Base-by-base conservation (phyloP, 2,888 invertebrate species). In the Dynastes grantii region DNA sequence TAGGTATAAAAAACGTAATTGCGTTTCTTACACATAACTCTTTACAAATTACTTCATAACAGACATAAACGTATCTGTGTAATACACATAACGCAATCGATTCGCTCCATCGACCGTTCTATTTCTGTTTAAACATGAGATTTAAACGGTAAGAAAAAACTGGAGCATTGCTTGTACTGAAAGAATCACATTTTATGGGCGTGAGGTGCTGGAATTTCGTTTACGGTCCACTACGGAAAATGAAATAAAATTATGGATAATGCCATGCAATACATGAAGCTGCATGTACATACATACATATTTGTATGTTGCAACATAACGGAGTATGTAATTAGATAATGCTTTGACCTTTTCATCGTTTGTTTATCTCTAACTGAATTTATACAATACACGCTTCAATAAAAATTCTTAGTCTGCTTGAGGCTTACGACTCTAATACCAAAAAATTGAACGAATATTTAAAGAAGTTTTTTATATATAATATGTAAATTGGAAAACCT, bases 11-110 rank as follows among this genome's bases (percentile, higher is more conserved):
- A 53, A 53, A 16, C 5, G 2, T 53, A 53, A 53, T 53, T 53
- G 53, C 53, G 16, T 53, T 53, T 53, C n/a, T 53, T 53, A 53
- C 53, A 53, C 53, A 53, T n/a, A 13, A 53, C 16, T 16, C 53
- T 16, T 53, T 53, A 53, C n/a, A 53, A 53, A 53, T 53, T n/a
- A 53, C 53, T 53, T 53, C 16, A 53, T 53, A n/a, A 53, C 53
- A 53, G 13, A 3, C 53, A 53, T 53, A 53, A 53, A n/a, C 0
- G n/a, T 53, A 53, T n/a, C n/a, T 16, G n/a, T 16, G n/a, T 53
- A 53, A n/a, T n/a, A 16, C 16, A 53, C 16, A 53, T 53, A 53
- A 53, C 53, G 53, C 53, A 53, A 53, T n/a, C 53, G 53, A 53
- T 16, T 16, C 53, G 53, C 53, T n/a, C n/a, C n/a, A 53, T 53